Conservation (phyloP, 2,797 vertebrate species). For the Columba guinea region DNA sequence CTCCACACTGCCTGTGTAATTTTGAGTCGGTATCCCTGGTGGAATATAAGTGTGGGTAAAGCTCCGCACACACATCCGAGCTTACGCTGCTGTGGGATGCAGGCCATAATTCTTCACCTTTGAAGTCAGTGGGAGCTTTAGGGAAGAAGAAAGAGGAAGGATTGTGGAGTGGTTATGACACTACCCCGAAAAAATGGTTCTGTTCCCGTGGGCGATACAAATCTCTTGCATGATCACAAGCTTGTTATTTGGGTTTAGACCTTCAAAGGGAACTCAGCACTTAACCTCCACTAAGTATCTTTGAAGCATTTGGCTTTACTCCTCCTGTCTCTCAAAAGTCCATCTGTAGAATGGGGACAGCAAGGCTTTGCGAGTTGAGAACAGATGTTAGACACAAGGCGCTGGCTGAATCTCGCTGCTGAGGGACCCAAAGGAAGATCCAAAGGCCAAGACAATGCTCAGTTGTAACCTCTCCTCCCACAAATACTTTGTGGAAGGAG, state of each 20-base stretch:
- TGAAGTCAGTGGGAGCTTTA: constrained; percentile 66
- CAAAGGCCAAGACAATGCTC: neutral
- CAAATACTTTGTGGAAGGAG: neutral
- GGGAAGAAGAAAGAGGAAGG: constrained; percentile 50
- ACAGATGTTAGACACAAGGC: neutral
- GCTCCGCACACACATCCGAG: neutral
- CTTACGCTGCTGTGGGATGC: neutral
- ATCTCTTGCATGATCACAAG: constrained; percentile 53
- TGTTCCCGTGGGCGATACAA: constrained; percentile 29
- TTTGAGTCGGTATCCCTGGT: constrained; percentile 1
- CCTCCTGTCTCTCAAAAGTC: constrained; percentile 21
- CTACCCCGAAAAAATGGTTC: constrained; percentile 46
- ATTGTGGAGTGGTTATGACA: constrained; percentile 55
- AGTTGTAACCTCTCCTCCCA: neutral
- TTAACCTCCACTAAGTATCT: constrained; percentile 53
- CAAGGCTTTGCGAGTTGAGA: neutral
- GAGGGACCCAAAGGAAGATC: constrained; percentile 4
- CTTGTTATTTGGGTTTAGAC: constrained; percentile 51
- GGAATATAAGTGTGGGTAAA: constrained; percentile 34
- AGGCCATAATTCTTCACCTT: constrained; percentile 54
- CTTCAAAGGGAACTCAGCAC: constrained; percentile 55
- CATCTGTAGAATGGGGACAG: constrained; percentile 40
- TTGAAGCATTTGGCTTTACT: constrained; percentile 56
- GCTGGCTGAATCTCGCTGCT: neutral
- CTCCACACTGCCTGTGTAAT: neutral